Base-by-base conservation (phyloP, 2,888 invertebrate genomes). In the Leptura quadrifasciata region DNA sequence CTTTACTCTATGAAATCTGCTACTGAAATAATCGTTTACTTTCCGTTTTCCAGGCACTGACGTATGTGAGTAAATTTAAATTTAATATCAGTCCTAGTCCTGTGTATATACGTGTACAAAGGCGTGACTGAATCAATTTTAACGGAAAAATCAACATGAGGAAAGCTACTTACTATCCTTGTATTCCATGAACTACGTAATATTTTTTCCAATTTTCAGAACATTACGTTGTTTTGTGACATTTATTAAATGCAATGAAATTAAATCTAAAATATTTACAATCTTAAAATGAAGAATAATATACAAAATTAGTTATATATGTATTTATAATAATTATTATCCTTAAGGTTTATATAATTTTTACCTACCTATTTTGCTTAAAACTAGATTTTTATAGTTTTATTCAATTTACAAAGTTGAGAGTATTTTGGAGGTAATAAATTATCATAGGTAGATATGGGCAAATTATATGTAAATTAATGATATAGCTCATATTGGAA, bases 21-120 rank as follows among this genome's bases (percentile, higher is more conserved):
- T 4, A 52, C 20, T 39, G 18, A 61, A 35, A 39, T 69, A 69
- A 58, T 18, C 60, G 39, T 47, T 58, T 12, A 69, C 58, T 39
- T 57, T 39, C 52, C 69, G 18, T 58, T 61, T 69, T 71, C 71
- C 86, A 87, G 87, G 87, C 87, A 87, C 87, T 87, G 87, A 86
- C 83, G 86, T 84, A 85, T 86, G 82, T 85, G 84, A 84, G 85
- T 68, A 65, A 47, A 27, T 71, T 71, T 71, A 61, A 71, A 71
- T 52, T 21, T 83, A 79, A 83, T 83, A 85, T 86, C 86, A 86
- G 86, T 86, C 83, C 84, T 82, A 86, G 86, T 86, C 83, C 84
- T 82, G 86, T 87, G 85, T 87, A 86, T 87, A 71, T 86, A 31
- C 27, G 27, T 8, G 27, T 6, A 86, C 86, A 87, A 79, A 81